phyloP scores from a whole-genome alignment of 2,113 vertebrate species.

The Labrus mixtus region DNA sequence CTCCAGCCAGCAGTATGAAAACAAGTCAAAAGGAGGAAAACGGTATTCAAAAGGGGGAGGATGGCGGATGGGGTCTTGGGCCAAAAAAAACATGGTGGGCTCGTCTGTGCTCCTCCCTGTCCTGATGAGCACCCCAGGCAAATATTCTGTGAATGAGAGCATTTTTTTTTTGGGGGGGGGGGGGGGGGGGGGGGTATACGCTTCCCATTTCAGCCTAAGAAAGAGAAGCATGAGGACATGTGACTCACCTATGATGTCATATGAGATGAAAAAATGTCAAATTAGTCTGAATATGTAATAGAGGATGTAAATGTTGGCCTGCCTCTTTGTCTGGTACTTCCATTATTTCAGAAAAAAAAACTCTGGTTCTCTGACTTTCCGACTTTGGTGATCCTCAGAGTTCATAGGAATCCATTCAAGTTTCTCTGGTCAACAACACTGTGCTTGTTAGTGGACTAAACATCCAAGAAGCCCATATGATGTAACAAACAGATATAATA shows the following conservation, averaged over 20 bases:
- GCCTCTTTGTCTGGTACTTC: slow-evolving; percentile 31
- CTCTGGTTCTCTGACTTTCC: background rate
- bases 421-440: no score
- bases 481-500: no score
- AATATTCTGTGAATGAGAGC: slow-evolving; percentile 77
- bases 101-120: slow-evolving; percentile 73
- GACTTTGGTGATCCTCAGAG: no score
- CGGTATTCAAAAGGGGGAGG: slow-evolving; percentile 56
- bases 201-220: slow-evolving; percentile 47
- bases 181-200: slow-evolving; percentile 40
- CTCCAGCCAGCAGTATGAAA: slow-evolving; percentile 79
- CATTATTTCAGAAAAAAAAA: slow-evolving; percentile 13
- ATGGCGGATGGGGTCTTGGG: slow-evolving; percentile 61
- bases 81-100: slow-evolving; percentile 80
- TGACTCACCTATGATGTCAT: slow-evolving; percentile 75
- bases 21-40: slow-evolving; percentile 72
- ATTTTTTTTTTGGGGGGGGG: no score
- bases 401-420: no score
- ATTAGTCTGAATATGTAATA: slow-evolving; percentile 49
- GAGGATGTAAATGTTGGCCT: slow-evolving; percentile 33
- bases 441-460: no score
- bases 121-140: slow-evolving; percentile 78
- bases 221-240: slow-evolving; percentile 46
- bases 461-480: no score
- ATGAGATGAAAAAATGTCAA: slow-evolving; percentile 54